These are phyloP conservation scores for Gasteruption jaculator DNA, from an alignment of 2,888 invertebrate genomes.

Conservation along the genomic window DNA sequence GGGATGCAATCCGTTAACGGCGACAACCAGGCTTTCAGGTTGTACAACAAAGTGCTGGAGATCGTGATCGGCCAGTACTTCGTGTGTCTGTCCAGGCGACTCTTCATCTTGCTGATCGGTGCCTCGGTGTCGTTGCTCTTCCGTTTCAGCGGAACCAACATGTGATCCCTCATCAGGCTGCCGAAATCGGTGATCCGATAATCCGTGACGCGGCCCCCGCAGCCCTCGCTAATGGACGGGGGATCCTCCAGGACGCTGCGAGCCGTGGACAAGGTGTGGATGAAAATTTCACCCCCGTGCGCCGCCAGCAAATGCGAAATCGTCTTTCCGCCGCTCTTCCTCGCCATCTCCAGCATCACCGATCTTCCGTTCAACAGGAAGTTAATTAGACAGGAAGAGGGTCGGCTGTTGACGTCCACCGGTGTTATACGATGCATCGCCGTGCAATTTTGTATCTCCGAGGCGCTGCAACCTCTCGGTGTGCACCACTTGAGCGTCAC, in stretches of 20 bases:
- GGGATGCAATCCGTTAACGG: conserved; percentile 75
- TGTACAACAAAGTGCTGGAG: conserved; percentile 83
- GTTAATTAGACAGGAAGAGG: conserved; percentile 95
- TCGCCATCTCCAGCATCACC: conserved; percentile 85
- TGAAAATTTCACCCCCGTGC: conserved; percentile 94
- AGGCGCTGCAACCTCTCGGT: conserved; percentile 79
- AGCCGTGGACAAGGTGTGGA: conserved; percentile 83
- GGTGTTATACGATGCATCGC: conserved; percentile 90
- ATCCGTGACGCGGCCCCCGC: conserved; percentile 90
- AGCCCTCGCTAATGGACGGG: conserved; percentile 91
- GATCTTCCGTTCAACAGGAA: conserved; percentile 94
- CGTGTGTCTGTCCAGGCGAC: conserved; percentile 71
- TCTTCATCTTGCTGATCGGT: conserved; percentile 63
- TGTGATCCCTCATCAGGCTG: conserved; percentile 79
- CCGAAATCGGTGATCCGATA: conserved; percentile 86
- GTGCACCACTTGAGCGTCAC: conserved; percentile 96
- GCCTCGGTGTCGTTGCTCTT: conserved; percentile 48
- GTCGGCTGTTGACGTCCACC: conserved; percentile 93
- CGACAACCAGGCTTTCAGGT: too few relatives aligned
- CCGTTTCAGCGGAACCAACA: conserved; percentile 67
- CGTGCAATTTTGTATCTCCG: conserved; percentile 77
- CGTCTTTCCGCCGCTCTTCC: conserved; percentile 79
- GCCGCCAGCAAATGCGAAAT: conserved; percentile 91
- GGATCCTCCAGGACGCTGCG: conserved; percentile 90
- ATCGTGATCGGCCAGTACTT: conserved; percentile 88